Evolutionary conservation across 2,888 invertebrate genomes (phyloP).

Genomic region (Uropetala carovei): DNA sequence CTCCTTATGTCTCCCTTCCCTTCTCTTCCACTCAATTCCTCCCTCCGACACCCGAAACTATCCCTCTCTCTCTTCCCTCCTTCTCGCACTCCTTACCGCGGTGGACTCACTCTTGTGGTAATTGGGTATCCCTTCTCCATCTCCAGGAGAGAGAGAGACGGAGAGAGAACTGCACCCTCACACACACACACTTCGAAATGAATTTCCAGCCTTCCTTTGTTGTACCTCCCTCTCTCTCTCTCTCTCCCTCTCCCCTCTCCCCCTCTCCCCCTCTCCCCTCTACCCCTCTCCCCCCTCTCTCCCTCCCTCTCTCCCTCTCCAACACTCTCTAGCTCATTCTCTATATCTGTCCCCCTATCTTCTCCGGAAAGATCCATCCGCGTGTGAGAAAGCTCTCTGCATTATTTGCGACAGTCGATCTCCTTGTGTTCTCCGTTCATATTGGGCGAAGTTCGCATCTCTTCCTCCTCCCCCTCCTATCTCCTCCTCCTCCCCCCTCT

Average conservation of each 20-base stretch:
- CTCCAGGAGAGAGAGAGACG: no score
- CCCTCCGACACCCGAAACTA: no score
- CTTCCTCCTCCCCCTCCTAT: no score
- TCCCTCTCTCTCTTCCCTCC: no score
- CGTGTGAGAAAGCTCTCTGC: neutral
- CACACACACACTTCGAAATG: neutral
- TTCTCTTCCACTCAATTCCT: no score
- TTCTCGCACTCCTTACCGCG: no score
- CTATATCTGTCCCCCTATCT: neutral
- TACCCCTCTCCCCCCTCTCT: neutral
- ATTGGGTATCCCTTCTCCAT: no score
- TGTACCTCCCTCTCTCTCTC: neutral
- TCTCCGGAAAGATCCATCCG: neutral
- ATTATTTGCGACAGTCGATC: neutral
- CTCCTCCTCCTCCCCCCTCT: no score
- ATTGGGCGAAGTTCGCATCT: no score
- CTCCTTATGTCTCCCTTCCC: no score
- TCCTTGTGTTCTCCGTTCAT: no score
- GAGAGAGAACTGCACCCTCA: neutral
- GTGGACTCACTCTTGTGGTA: no score
- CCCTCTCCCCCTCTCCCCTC: neutral
- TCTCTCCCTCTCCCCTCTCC: neutral
- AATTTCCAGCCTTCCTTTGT: neutral
- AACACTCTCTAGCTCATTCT: neutral
- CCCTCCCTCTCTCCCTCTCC: neutral